Evolutionary conservation across 2,888 invertebrate species (phyloP).

Genomic region (Campaea margaritaria): DNA sequence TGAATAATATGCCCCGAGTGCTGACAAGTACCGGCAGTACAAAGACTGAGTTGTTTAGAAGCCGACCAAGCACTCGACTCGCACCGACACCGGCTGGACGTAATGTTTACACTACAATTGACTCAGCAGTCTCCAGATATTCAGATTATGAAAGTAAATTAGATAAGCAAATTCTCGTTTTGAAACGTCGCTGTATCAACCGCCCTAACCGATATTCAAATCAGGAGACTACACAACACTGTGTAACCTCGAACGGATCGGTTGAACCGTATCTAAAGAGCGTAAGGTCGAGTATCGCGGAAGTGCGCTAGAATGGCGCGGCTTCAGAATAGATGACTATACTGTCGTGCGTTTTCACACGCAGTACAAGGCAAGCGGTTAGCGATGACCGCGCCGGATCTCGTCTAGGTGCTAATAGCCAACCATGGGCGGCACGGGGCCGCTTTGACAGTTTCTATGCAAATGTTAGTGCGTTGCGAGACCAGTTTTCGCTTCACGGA

Average conservation of each 20-base stretch:
- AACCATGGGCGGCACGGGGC: slow-evolving; percentile 67
- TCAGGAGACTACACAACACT: slow-evolving; percentile 39
- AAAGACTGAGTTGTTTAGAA: slow-evolving; percentile 37
- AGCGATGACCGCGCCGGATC: slow-evolving; percentile 47
- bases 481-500: slow-evolving; percentile 78
- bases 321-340: slow-evolving; percentile 39
- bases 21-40: slow-evolving; percentile 39
- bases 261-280: slow-evolving; percentile 37
- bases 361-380: slow-evolving; percentile 47
- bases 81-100: slow-evolving; percentile 16
- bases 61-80: slow-evolving; percentile 17
- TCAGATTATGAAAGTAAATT: slow-evolving; percentile 50
- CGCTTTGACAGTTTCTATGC: slow-evolving; percentile 84
- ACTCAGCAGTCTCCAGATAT: slow-evolving; percentile 38
- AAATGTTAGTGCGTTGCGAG: slow-evolving; percentile 80
- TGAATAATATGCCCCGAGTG: slow-evolving; percentile 40
- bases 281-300: slow-evolving; percentile 50
- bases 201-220: slow-evolving; percentile 52
- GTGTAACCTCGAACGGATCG: slow-evolving; percentile 27
- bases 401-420: slow-evolving; percentile 75
- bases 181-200: slow-evolving; percentile 48
- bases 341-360: slow-evolving; percentile 56
- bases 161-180: slow-evolving; percentile 46
- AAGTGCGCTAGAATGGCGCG: slow-evolving; percentile 28
- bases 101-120: slow-evolving; percentile 43